Evolutionary conservation across 2,888 invertebrate species (phyloP).

Genomic region (Pedicia rivosa): DNA sequence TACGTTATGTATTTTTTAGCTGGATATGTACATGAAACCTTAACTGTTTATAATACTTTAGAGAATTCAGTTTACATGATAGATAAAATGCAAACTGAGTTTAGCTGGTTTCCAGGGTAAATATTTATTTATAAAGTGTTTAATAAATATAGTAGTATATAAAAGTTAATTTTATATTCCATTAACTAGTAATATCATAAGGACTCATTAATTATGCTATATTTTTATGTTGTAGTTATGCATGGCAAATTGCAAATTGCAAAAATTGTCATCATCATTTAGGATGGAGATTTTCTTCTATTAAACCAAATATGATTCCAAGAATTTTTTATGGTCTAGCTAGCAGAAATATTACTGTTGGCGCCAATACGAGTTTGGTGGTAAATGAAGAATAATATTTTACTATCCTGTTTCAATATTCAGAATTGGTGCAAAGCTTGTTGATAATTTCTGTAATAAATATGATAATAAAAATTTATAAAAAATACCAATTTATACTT

Average conservation of each 20-base stretch:
- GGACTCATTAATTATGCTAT: no score
- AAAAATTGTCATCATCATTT: conserved; percentile 47
- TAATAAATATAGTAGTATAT: no score
- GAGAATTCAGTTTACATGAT: conserved; percentile 33
- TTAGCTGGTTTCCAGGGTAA: conserved; percentile 81
- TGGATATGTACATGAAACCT: conserved; percentile 65
- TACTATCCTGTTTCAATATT: conserved; percentile 14
- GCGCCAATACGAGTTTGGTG: conserved; percentile 3
- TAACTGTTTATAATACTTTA: conserved; percentile 43
- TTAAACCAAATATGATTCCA: conserved; percentile 41
- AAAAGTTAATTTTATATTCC: no score
- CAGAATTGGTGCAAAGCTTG: conserved; percentile 24
- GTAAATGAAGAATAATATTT: neutral
- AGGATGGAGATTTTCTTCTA: conserved; percentile 68
- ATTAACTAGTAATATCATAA: no score
- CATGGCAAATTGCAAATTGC: conserved; percentile 66
- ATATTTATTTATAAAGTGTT: no score
- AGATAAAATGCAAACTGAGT: conserved; percentile 46
- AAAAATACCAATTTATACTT: neutral
- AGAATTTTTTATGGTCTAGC: conserved; percentile 55
- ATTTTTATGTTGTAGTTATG: conserved; percentile 43
- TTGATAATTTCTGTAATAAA: conserved; percentile 24
- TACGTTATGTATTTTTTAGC: conserved; percentile 18
- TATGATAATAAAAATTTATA: neutral
- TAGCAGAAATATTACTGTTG: conserved; percentile 32